A percentile compares a stretch with the other conserved stretches of the same genome.
phyloP scores from a whole-genome alignment of 2,888 invertebrate genomes.

The Gandaritis pyraliata region DNA sequence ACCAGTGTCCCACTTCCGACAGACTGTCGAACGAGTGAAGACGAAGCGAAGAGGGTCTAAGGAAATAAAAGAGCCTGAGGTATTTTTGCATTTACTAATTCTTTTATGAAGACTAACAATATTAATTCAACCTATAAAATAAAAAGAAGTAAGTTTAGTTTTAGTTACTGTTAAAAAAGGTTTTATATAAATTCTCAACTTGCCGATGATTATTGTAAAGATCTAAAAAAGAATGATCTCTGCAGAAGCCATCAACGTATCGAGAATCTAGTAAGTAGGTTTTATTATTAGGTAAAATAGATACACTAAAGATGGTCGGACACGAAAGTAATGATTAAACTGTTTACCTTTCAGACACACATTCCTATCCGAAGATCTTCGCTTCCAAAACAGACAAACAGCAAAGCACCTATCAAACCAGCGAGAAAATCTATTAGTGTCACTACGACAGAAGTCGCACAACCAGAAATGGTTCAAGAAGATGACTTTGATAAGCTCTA shows the following conservation, averaged over 20 bases:
- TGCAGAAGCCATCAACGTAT: too few relatives aligned
- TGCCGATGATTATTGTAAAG: too few relatives aligned
- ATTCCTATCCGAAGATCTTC: constrained; percentile 46
- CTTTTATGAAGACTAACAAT: too few relatives aligned
- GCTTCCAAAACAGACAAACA: constrained; percentile 45
- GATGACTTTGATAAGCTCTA: constrained; percentile 76
- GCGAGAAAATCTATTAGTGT: constrained; percentile 32
- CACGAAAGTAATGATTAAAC: background rate
- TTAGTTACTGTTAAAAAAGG: too few relatives aligned
- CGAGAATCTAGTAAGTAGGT: too few relatives aligned
- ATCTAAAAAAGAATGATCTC: too few relatives aligned
- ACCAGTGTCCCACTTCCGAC: constrained; percentile 60
- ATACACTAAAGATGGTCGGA: too few relatives aligned
- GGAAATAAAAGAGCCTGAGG: constrained; percentile 41
- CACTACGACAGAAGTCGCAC: constrained; percentile 40
- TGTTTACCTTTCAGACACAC: constrained; percentile 40
- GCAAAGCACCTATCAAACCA: constrained; percentile 28
- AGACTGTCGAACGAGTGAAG: constrained; percentile 57
- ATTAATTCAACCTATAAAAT: too few relatives aligned
- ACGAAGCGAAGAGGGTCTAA: constrained; percentile 45
- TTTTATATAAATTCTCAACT: too few relatives aligned
- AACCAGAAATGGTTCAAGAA: constrained; percentile 45
- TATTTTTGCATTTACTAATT: constrained; percentile 8
- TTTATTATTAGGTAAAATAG: too few relatives aligned
- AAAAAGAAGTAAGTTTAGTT: too few relatives aligned